A percentile compares a stretch with the other conserved stretches of the same genome.
Conservation (phyloP, 2,797 vertebrate species). For the Lepus oiostolus region DNA sequence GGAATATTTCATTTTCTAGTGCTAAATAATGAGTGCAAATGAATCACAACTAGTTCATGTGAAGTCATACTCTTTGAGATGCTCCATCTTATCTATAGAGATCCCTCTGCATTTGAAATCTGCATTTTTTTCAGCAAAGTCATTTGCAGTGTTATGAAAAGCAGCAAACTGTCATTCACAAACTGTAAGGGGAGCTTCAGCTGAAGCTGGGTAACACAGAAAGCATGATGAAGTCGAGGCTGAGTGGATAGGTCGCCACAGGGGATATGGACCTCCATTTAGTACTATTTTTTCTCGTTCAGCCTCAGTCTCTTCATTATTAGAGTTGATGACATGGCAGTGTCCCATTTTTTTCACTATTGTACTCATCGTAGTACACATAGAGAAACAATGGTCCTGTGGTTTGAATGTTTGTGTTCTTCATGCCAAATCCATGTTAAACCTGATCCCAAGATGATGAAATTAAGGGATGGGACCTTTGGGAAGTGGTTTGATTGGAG, state of each 20-base stretch:
- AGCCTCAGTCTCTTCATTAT: constrained; percentile 18
- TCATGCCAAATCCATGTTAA: neutral
- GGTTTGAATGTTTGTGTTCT: neutral
- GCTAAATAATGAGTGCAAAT: constrained; percentile 88
- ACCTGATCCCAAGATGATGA: neutral
- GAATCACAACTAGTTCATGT: constrained; percentile 80
- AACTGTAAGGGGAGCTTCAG: constrained; percentile 53
- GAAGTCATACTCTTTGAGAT: constrained; percentile 80
- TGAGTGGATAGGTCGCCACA: neutral
- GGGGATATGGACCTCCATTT: constrained; percentile 66
- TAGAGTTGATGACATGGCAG: neutral
- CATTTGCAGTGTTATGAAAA: constrained; percentile 76
- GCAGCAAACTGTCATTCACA: constrained; percentile 58
- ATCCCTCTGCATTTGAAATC: constrained; percentile 78
- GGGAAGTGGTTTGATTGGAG: neutral
- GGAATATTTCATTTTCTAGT: constrained; percentile 86
- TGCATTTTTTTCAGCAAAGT: constrained; percentile 60
- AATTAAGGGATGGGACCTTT: neutral
- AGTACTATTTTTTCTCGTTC: constrained; percentile 73
- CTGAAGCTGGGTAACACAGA: constrained; percentile 57
- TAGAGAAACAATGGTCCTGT: constrained; percentile 23
- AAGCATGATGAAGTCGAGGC: neutral
- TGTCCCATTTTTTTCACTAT: constrained; percentile 9
- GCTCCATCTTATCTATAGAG: constrained; percentile 73
- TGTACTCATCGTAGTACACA: neutral